Base-by-base conservation (phyloP, 1,140 invertebrate species). In the Macrostomum lignano region DNA sequence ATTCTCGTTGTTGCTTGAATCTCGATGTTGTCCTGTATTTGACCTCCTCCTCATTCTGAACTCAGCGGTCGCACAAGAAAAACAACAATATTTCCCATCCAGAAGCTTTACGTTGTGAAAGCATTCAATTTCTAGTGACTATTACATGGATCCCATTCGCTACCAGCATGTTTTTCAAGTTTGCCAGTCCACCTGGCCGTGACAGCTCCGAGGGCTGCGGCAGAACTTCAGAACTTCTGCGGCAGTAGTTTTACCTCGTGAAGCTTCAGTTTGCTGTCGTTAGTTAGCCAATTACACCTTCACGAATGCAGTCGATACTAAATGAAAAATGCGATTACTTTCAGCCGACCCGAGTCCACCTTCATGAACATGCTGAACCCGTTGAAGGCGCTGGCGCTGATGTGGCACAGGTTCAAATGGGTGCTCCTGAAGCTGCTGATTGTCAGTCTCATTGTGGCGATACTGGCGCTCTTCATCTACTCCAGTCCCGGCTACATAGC, bases 341-440 rank as follows among this genome's bases (percentile, higher is more conserved):
- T 36, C 65, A 82, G 75, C 49, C 75, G 76, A 7, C 76, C 77
- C 1, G 76, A 81, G 49, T 69, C 73, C 3, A 78, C 74, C 0
- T 84, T 84, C 50, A 74, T 81, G 66, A 81, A 76, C 75, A 74
- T 81, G 52, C 53, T 81, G 40, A 81, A 79, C 55, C 77, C 76
- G 1, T 53, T 79, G 23, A 81, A 81, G 55, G 79, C 75, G 0
- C 71, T 81, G 19, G 66, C 74, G 9, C 79, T 84, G 36, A 63
- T 81, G 17, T 81, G 76, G 74, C 74, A 78, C 52, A 79, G 78
- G 48, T 78, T 79, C 62, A 81, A 79, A 50, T 78, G 74, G 74
- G 65, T 68, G 29, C 76, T 81, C 33, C 46, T 84, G 1, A 79
- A 75, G 52, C 52, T 72, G 5, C 43, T 70, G 6, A 61, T 65